Conservation (phyloP, 2,888 invertebrate species). For the Pheosia tremula region DNA sequence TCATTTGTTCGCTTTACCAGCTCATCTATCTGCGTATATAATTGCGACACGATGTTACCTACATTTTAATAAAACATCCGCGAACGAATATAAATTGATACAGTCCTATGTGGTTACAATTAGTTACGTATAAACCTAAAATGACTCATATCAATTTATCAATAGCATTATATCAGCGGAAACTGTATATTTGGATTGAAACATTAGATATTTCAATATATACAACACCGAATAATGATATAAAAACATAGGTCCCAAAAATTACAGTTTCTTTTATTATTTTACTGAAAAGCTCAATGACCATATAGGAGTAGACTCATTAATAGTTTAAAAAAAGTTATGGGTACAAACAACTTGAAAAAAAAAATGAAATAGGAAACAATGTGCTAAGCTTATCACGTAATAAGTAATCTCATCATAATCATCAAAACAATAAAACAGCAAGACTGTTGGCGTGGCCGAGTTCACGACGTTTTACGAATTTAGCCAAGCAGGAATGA, state of each 20-base stretch:
- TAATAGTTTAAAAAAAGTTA: too few relatives aligned
- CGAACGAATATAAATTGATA: not conserved
- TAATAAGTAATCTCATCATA: conserved; percentile 14
- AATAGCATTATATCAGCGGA: conserved; percentile 17
- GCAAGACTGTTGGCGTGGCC: conserved; percentile 16
- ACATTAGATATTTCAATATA: not conserved
- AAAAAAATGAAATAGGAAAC: not conserved
- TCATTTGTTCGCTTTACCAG: not conserved
- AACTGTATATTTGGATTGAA: conserved; percentile 4
- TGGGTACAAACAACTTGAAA: not conserved
- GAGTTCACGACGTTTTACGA: not conserved
- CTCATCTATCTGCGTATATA: not conserved
- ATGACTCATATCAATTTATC: not conserved
- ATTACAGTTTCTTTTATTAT: too few relatives aligned
- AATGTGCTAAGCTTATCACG: not conserved
- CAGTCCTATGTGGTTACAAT: too few relatives aligned
- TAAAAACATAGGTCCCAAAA: too few relatives aligned
- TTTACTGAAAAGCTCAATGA: too few relatives aligned
- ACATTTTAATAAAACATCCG: not conserved
- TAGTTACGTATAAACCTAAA: not conserved
- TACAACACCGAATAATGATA: too few relatives aligned
- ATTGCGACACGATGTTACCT: not conserved
- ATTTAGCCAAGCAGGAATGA: conserved; percentile 1
- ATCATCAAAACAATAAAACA: conserved; percentile 29
- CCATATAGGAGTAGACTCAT: too few relatives aligned